Evolutionary conservation across 2,797 vertebrate species (phyloP), one percentile per base, ranked within the genome.

Genomic region (Pygocentrus nattereri): DNA sequence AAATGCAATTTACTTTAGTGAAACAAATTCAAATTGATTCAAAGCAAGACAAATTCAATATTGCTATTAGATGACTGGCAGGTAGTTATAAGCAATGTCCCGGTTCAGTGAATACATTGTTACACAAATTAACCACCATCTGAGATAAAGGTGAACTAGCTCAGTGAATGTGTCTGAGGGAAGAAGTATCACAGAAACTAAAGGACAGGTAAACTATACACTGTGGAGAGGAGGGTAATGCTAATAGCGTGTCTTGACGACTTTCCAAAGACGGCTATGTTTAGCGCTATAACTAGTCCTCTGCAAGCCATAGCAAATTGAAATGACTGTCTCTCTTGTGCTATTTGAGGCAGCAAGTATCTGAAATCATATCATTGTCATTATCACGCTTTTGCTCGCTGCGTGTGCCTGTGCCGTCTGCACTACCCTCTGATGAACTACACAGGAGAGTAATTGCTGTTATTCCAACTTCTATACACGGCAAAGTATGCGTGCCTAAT

Each of bases 401-500:
- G 59, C 4, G 1, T 67, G 21, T 62, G n/a, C 41, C 34, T 5
- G n/a, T 65, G 7, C 18, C 58, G 54, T 62, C 21, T 34, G 25
- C 25, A 18, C 68, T 69, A 13, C 54, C 73, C 21, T 74, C 23
- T 82, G 68, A 73, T 84, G 50, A 78, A 75, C 80, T 72, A 75
- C 27, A 73, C 50, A 78, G 50, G 62, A 56, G 50, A 81, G 65
- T 76, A 76, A 76, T 77, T 64, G 56, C 71, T 79, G 59, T 82
- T 70, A 85, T 83, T 76, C 30, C 76, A 75, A 76, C 70, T 81
- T 83, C 41, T 76, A 85, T 83, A 71, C 58, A 76, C 18, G 25
- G 67, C 34, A 81, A 90, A 88, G 87, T 86, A 88, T 89, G 87
- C 85, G 87, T 88, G 85, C 70, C 88, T 93, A 92, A 94, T 91